Evolutionary conservation across 2,797 vertebrate species (phyloP), one percentile per base, ranked within the genome.

Genomic region (Danio albolineatus): DNA sequence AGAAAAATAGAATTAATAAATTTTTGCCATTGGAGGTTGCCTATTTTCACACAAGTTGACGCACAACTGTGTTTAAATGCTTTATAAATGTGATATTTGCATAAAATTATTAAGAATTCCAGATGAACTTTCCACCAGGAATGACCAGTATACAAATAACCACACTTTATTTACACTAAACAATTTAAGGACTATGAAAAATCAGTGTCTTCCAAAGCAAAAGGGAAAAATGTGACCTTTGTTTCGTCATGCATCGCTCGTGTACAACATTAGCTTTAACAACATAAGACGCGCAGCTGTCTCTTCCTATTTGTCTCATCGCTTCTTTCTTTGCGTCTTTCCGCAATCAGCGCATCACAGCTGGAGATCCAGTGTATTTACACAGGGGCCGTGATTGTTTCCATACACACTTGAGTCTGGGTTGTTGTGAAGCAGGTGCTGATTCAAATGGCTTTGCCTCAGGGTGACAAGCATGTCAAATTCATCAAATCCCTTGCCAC

Each of bases 381-480:
- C 46, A 76, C 10, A 65, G 49, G 13, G 28, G 10, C 43, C 44
- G 65, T 78, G 73, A 75, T 59, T 65, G 61, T 62, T 79, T 72
- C 54, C 57, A 75, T 49, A 77, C 36, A 78, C 61, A 73, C 66
- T 69, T 59, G 21, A 21, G 46, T 54, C n/a, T 17, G 36, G 28
- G 14, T 12, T 49, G n/a, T 39, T 6, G 10, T 49, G 73, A 60
- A 73, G 79, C 83, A 84, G 83, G 78, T 81, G 85, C 64, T 10
- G 61, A 79, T 65, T 74, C 51, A 67, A 73, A 62, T 80, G 73
- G 43, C 53, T 80, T 82, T 64, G 51, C 73, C 73, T 56, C 7
- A n/a, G 49, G 70, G 46, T 38, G 66, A 60, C 54, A 57, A 64
- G 12, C 13, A 39, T 59, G 46, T 76, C 56, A 67, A 54, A 76